Evolutionary conservation across 2,888 invertebrate genomes (phyloP), one percentile per base, ranked within the genome.

Genomic region (Maniola hyperantus): DNA sequence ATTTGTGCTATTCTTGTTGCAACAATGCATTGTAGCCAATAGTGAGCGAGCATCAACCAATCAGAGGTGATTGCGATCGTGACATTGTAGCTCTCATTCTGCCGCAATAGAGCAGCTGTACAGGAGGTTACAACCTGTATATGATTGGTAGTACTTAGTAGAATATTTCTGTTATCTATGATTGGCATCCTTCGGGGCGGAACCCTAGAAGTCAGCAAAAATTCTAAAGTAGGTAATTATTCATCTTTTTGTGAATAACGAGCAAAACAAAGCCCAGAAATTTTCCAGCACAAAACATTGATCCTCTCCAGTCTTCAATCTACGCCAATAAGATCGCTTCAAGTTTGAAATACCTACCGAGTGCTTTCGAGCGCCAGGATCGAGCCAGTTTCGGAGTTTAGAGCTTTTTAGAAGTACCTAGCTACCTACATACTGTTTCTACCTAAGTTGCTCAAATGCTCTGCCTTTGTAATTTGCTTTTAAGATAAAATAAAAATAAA

Each of bases 391-490:
- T 50, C 39, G 36, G 39, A 36, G 50, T 36, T 61, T n/a, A 50
- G 61, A 61, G 61, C 39, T 61, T 61, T 61, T 51, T 36, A 64
- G 36, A 51, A 53, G 44, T 39, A 67, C 55, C 36, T 33, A n/a
- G n/a, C n/a, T n/a, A n/a, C n/a, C n/a, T n/a, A n/a, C n/a, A n/a
- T n/a, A 42, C 48, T 42, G 55, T 61, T 33, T 44, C 34, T 51
- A 63, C 34, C 36, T 53, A 53, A 59, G 58, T 53, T 53, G 58
- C n/a, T 53, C 54, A 20, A 67, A 36, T 42, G 20, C 39, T 57
- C 59, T 33, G 15, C 33, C 61, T 50, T 59, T 59, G 54, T 67
- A 63, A 67, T 64, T 67, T 44, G 58, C 63, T 67, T 63, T 58
- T n/a, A n/a, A n/a, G n/a, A n/a, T n/a, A n/a, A n/a, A n/a, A n/a